Percentiles rank a stretch among this genome's conserved stretches.
These are phyloP conservation scores for Pogonognathellus flavescens DNA, from an alignment of 1,140 invertebrate species.

Conservation along the genomic window DNA sequence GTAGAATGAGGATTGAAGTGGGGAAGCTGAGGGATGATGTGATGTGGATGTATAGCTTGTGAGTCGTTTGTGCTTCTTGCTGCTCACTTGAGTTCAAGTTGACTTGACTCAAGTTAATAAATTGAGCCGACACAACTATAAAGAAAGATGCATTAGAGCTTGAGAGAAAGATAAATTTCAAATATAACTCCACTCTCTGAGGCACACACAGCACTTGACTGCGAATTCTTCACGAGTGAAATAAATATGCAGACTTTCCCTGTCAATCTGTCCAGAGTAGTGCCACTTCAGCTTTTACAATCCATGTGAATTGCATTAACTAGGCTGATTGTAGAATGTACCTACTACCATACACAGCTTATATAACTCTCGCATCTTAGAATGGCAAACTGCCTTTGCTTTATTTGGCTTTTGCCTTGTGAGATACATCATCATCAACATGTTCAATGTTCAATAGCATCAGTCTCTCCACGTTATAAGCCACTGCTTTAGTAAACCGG, in stretches of 20 bases:
- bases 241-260: slow-evolving; percentile 44
- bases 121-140: slow-evolving; percentile 31
- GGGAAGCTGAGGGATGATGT: no score
- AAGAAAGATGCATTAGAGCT: slow-evolving; percentile 44
- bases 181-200: slow-evolving; percentile 39
- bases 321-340: no score
- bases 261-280: slow-evolving; percentile 31
- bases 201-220: background rate
- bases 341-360: no score
- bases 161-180: slow-evolving; percentile 50
- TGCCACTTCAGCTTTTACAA: slow-evolving; percentile 22
- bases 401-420: no score
- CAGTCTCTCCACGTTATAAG: no score
- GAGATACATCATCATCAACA: no score
- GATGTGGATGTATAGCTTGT: background rate
- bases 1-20: no score
- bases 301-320: slow-evolving; percentile 22
- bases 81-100: slow-evolving; percentile 22
- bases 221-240: slow-evolving; percentile 18
- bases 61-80: background rate
- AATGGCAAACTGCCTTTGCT: no score
- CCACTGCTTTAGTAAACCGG: no score
- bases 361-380: no score
- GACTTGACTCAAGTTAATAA: slow-evolving; percentile 40
- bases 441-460: no score